Base-by-base conservation (phyloP, 2,797 vertebrate species). In the Peromyscus eremicus region DNA sequence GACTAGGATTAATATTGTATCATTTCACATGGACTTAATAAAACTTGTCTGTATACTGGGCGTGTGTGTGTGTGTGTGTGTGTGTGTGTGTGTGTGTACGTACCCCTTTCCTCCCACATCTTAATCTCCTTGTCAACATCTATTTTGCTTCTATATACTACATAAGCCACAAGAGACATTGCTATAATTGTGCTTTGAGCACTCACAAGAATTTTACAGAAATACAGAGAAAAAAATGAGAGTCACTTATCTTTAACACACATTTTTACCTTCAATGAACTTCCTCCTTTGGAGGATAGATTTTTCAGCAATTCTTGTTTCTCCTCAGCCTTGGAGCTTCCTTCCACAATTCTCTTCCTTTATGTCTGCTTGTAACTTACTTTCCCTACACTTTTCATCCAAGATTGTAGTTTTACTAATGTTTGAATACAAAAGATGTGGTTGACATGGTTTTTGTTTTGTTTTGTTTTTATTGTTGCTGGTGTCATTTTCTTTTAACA, bases 181-280 rank as follows among this genome's bases (percentile, higher is more conserved):
- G n/a, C n/a, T 89, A 21, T 32, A 73, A 80, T 66, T 97, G 83
- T 88, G 6, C n/a, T 94, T 94, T 95, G 77, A 91, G 46, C 75
- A 57, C 12, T 88, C 27, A 84, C 62, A 77, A 88, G 23, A 84
- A 92, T 80, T 76, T 92, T 84, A 40, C 68, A 77, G 55, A 37
- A 77, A 84, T 19, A 55, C 75, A 86, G 70, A 64, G 55, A n/a
- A 13, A 77, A 70, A 85, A 92, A 62, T 2, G 79, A 86, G 34
- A 83, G 13, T 76, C 6, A 34, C 86, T 55, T 94, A 76, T 93
- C 52, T 81, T 90, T 80, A 90, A 10, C 52, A n/a, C 88, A 13
- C 73, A 57, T 92, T 55, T 3, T 9, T 40, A 12, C 64, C 68
- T 89, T 43, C 43, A 91, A 1, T 52, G 37, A 1, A 75, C 19